phyloP scores from a whole-genome alignment of 2,888 invertebrate species.

The Hypomecis punctinalis region DNA sequence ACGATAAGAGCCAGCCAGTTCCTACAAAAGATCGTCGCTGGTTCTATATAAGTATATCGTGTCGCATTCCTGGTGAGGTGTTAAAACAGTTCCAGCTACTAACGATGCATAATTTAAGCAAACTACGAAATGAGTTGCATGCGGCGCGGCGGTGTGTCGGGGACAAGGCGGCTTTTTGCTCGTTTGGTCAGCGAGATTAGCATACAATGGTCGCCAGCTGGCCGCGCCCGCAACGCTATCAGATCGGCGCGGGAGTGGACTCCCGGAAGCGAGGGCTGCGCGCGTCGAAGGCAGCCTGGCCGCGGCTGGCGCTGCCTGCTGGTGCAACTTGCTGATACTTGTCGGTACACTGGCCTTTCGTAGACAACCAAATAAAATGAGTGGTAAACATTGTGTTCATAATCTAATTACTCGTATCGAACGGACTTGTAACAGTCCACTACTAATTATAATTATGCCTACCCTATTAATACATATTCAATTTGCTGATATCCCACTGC shows the following conservation, averaged over 20 bases:
- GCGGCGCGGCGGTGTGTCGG: slow-evolving; percentile 6
- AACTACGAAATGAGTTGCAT: slow-evolving; percentile 21
- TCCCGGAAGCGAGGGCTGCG: slow-evolving; percentile 10
- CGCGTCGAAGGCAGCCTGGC: too few relatives aligned
- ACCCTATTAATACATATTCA: too few relatives aligned
- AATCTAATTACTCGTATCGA: too few relatives aligned
- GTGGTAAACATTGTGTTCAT: too few relatives aligned
- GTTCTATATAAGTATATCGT: not conserved
- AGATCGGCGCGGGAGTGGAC: slow-evolving; percentile 2
- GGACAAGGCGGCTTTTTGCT: slow-evolving; percentile 32
- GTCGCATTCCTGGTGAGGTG: slow-evolving; percentile 13
- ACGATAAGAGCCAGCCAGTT: not conserved
- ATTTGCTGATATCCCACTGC: too few relatives aligned
- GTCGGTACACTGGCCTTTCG: too few relatives aligned
- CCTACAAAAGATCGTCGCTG: not conserved
- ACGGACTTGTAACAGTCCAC: too few relatives aligned
- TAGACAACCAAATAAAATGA: too few relatives aligned
- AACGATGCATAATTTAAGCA: slow-evolving; percentile 31
- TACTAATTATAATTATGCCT: too few relatives aligned
- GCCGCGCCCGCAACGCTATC: slow-evolving; percentile 22
- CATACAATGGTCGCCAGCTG: slow-evolving; percentile 68
- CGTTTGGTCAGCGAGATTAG: slow-evolving; percentile 50
- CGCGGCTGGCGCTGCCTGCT: too few relatives aligned
- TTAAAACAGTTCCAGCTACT: slow-evolving; percentile 21
- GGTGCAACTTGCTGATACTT: too few relatives aligned